A percentile compares a stretch with the other conserved stretches of the same genome.
phyloP scores from a whole-genome alignment of 1,140 invertebrate species.

The Heliconius nattereri region DNA sequence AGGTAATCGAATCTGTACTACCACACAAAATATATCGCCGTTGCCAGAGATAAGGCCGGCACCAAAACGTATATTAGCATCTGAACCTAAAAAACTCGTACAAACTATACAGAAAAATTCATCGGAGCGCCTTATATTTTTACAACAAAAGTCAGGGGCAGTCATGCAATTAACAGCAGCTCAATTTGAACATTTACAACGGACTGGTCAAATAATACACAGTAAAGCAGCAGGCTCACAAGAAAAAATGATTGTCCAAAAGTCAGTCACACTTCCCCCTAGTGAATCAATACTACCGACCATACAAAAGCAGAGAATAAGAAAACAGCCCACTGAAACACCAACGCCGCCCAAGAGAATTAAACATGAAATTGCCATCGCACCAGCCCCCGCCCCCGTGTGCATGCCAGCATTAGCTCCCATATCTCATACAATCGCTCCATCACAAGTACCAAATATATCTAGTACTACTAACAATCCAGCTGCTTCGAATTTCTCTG shows the following conservation, averaged over 20 bases:
- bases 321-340: slow-evolving; percentile 52
- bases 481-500: slow-evolving; percentile 46
- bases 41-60: slow-evolving; percentile 68
- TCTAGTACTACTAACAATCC: slow-evolving; percentile 46
- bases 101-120: slow-evolving; percentile 65
- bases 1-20: slow-evolving; percentile 59
- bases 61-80: slow-evolving; percentile 58
- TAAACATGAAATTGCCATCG: slow-evolving; percentile 64
- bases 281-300: slow-evolving; percentile 49
- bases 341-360: slow-evolving; percentile 61
- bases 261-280: slow-evolving; percentile 59
- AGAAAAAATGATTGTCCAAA: slow-evolving; percentile 71
- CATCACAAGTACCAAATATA: slow-evolving; percentile 43
- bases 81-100: slow-evolving; percentile 66
- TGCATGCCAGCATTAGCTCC: slow-evolving; percentile 52
- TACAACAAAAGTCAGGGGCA: slow-evolving; percentile 73
- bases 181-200: slow-evolving; percentile 77
- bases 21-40: slow-evolving; percentile 78
- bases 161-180: slow-evolving; percentile 76
- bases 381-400: slow-evolving; percentile 45
- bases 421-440: slow-evolving; percentile 44
- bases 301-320: slow-evolving; percentile 57
- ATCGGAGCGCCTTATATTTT: slow-evolving; percentile 68
- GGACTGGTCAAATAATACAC: slow-evolving; percentile 75
- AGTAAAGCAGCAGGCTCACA: slow-evolving; percentile 53